A percentile compares a stretch with the other conserved stretches of the same genome.
Conservation (phyloP, 2,888 invertebrate genomes). For the Alentia gelatinosa region DNA sequence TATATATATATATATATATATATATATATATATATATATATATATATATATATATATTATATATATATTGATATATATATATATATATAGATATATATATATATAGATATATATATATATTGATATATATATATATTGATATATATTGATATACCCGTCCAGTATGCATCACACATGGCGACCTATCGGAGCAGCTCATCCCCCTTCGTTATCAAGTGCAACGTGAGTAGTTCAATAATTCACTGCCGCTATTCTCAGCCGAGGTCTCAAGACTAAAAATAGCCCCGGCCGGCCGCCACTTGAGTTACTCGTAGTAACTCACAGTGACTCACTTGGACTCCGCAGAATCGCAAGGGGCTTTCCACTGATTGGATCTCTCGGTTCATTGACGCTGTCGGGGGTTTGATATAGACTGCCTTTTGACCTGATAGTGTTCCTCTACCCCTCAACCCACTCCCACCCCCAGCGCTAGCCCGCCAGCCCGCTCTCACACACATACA, state of each 20-base stretch:
- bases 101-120: too few species aligned
- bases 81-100: too few species aligned
- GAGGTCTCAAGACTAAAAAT: neutral
- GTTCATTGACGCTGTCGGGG: neutral
- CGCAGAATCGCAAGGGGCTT: neutral
- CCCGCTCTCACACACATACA: too few species aligned
- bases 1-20: too few species aligned
- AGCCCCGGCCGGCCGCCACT: neutral
- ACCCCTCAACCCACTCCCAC: too few species aligned
- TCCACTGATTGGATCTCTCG: neutral
- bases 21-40: too few species aligned
- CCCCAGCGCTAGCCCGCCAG: too few species aligned
- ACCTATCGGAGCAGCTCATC: neutral
- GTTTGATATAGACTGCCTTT: neutral
- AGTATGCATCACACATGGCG: neutral
- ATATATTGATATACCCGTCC: too few species aligned
- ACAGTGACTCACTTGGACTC: neutral
- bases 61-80: too few species aligned
- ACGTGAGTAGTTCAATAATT: neutral
- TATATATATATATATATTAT: too few species aligned
- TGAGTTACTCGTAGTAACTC: neutral
- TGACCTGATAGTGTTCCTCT: neutral
- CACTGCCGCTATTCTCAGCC: neutral
- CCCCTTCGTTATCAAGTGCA: neutral
- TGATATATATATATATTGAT: too few species aligned